Conservation (phyloP, 1,140 invertebrate genomes). For the Trissolcus basalis region DNA sequence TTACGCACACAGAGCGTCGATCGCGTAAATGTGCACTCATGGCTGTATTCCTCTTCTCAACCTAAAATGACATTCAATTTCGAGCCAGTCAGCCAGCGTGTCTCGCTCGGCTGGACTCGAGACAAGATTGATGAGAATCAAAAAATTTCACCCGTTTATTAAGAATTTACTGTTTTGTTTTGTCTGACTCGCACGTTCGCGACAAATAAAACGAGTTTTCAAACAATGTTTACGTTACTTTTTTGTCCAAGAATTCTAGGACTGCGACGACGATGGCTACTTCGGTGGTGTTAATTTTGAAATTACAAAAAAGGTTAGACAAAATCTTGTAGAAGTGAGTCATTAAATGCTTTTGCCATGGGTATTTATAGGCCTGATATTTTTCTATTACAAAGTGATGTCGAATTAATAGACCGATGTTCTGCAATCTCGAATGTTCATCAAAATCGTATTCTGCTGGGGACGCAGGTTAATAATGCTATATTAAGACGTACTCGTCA, state of each 20-base stretch:
- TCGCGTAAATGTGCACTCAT: conserved; percentile 25
- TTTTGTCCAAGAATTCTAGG: not conserved
- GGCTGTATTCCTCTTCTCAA: conserved; percentile 37
- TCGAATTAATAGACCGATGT: too few relatives aligned
- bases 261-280: not conserved
- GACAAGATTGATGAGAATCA: conserved; percentile 42
- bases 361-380: too few relatives aligned
- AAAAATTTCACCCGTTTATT: conserved; percentile 33
- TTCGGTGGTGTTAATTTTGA: too few relatives aligned
- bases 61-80: conserved; percentile 52
- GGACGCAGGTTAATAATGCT: too few relatives aligned
- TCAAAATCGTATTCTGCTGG: too few relatives aligned
- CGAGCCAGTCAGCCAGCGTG: conserved; percentile 48
- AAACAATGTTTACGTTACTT: not conserved
- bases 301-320: too few relatives aligned
- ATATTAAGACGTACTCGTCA: too few relatives aligned
- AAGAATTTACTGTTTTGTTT: conserved; percentile 28
- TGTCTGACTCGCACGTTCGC: conserved; percentile 7
- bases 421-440: too few relatives aligned
- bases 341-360: too few relatives aligned
- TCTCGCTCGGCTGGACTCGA: conserved; percentile 31
- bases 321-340: too few relatives aligned
- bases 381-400: too few relatives aligned
- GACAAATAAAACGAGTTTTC: conserved; percentile 15
- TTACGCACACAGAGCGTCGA: conserved; percentile 8